Base-by-base conservation (phyloP, 2,888 invertebrate species). In the Ryuthela nishihirai region DNA sequence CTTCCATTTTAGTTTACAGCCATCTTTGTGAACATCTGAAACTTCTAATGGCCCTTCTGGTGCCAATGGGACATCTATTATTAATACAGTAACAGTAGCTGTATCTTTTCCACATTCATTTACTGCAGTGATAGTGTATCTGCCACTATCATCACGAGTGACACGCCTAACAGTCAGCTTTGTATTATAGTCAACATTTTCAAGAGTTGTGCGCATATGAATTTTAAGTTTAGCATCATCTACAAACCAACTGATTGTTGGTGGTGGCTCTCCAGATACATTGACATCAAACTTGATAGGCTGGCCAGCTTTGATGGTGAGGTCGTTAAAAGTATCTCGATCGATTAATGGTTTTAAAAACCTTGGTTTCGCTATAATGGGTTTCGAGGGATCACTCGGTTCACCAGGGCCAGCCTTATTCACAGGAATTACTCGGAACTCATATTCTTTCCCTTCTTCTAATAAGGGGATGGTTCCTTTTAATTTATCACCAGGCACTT, bases 1-100 rank as follows among this genome's bases (percentile, higher is more conserved):
- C 76, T 94, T 93, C 95, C 95, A 97, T 72, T 92, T 89, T 55
- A 97, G 82, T 63, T 90, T 89, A 68, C 92, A 93, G 2, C 93
- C 91, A 69, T 94, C 90, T 71, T 90, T 89, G 76, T 88, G 90
- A 4, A 95, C 84, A 73, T 94, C 93, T 3, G 84, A 81, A 6
- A 93, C 88, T 65, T 90, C 87, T 66, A 95, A 75, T 0, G 95
- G 95, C 45, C 94, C 95, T 72, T 79, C 76, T 2, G 80, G 80
- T 43, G 73, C 71, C 32, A 64, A 67, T 3, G 75, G 75, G 26
- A 72, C 74, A 48, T 64, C 64, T 62, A 93, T 81, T 2, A 93
- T 87, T 6, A 82, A 87, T 0, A 99, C 92, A 69, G 91, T 90
- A 0, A 98, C 92, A 52, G 90, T 87, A 17, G 94, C 95, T 23